Base-by-base conservation (phyloP, 2,113 vertebrate species). In the Corapipo altera region DNA sequence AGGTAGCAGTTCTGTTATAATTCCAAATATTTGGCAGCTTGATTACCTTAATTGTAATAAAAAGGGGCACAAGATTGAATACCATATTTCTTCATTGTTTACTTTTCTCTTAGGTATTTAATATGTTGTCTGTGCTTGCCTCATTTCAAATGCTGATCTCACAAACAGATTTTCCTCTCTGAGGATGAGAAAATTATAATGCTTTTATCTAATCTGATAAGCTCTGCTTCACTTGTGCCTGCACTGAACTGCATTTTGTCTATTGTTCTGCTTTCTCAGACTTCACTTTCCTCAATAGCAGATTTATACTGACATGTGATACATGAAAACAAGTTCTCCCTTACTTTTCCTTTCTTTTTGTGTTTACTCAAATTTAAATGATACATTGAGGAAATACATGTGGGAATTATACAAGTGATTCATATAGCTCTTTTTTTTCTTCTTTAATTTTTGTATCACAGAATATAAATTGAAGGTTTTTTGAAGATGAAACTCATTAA, bases 71-170 rank as follows among this genome's bases (percentile, higher is more conserved):
- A 51, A 49, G n/a, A 62, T 79, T 62, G 89, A 87, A 85, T 91
- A 52, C 58, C 55, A 11, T 75, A 76, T 81, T 76, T 41, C 49
- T 91, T 97, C 51, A 70, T 93, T 88, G 58, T 82, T 91, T 93
- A 65, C n/a, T 49, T 96, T 95, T 76, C 49, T 85, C 41, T 54
- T 75, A 28, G 20, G 20, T 75, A 69, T 95, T 94, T 92, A 57
- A 73, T 78, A 33, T 33, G 9, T 88, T 91, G 91, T 58, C 81
- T 78, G 51, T 88, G 85, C 94, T 93, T 95, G 91, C 87, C 51
- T 48, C 54, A 51, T 94, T 91, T 79, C 78, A 85, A 92, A 76
- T 72, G 20, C 30, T 85, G 81, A 82, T 93, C 74, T 94, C 54
- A n/a, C 33, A 85, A 57, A 33, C n/a, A 91, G 61, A 58, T 93